Percentiles rank a stretch among this genome's conserved stretches.
Evolutionary conservation across 1,140 invertebrate genomes (phyloP).

Genomic region (Bacillus rossius): DNA sequence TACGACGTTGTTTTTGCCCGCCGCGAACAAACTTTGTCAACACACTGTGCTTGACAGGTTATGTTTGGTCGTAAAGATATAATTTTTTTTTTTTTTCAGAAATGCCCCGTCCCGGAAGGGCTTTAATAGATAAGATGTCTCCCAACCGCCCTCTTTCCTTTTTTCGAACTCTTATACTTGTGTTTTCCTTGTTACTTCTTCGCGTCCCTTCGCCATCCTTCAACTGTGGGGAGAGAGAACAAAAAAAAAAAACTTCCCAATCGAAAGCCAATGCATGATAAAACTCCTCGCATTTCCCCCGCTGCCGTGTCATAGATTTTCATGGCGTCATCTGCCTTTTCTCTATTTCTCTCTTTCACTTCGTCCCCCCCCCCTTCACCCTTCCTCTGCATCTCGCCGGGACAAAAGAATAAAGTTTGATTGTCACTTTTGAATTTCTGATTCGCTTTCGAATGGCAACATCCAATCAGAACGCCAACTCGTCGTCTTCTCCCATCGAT

Average conservation of each 20-base stretch:
- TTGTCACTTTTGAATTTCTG: slow-evolving; percentile 17
- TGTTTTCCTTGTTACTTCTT: neutral
- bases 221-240: neutral
- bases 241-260: neutral
- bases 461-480: slow-evolving; percentile 14
- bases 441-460: slow-evolving; percentile 14
- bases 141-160: too few relatives aligned
- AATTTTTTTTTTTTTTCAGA: too few relatives aligned
- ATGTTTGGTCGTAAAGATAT: too few relatives aligned
- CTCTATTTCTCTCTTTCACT: neutral
- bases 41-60: too few relatives aligned
- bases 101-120: too few relatives aligned
- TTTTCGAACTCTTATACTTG: neutral
- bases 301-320: slow-evolving; percentile 9
- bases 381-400: too few relatives aligned
- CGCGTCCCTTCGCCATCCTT: neutral
- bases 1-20: too few relatives aligned
- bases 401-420: slow-evolving; percentile 14
- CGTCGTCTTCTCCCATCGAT: slow-evolving; percentile 8
- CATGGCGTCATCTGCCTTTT: slow-evolving; percentile 11
- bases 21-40: too few relatives aligned
- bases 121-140: too few relatives aligned
- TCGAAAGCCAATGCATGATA: neutral
- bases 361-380: too few relatives aligned
- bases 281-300: neutral